Percentiles rank a stretch among this genome's conserved stretches.
These are phyloP conservation scores for Dicentrarchus labrax DNA, from an alignment of 2,113 vertebrate species.

Conservation along the genomic window DNA sequence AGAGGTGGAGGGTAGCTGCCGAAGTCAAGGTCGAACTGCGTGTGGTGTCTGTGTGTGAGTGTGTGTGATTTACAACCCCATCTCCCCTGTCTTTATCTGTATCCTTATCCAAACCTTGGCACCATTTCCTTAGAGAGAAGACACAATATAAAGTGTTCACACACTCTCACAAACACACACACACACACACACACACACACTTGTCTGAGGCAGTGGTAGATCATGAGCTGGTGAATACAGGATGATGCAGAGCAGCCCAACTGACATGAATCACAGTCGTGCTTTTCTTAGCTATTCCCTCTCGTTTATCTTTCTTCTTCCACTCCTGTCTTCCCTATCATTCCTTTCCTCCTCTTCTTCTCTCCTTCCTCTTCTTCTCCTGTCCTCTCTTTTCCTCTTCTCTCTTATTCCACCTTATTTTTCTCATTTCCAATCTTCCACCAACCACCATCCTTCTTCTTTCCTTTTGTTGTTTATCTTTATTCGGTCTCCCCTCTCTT, in stretches of 20 bases:
- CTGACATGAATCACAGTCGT: conserved; percentile 61
- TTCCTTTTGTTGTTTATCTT: background rate
- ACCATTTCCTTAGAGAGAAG: conserved; percentile 70
- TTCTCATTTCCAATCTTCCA: background rate
- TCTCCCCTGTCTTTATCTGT: conserved; percentile 77
- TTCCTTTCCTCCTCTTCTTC: background rate
- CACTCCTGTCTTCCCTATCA: background rate
- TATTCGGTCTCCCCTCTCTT: background rate
- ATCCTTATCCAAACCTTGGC: conserved; percentile 77
- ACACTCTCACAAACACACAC: conserved; percentile 38
- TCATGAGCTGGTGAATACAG: conserved; percentile 64
- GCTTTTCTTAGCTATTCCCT: conserved; percentile 52
- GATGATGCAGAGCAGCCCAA: conserved; percentile 66
- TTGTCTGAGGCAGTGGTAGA: conserved; percentile 63
- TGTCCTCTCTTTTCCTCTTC: background rate
- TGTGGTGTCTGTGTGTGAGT: conserved; percentile 33
- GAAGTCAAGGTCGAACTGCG: conserved; percentile 76
- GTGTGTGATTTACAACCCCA: conserved; percentile 76
- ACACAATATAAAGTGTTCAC: conserved; percentile 65
- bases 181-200: conserved; percentile 46
- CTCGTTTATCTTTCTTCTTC: conserved; percentile 37
- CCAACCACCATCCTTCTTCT: background rate
- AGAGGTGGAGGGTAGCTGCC: conserved; percentile 62
- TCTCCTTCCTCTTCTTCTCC: background rate
- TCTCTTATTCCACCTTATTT: background rate